Evolutionary conservation across 2,113 vertebrate genomes (phyloP).

Genomic region (Cyphomyrus discorhynchus): DNA sequence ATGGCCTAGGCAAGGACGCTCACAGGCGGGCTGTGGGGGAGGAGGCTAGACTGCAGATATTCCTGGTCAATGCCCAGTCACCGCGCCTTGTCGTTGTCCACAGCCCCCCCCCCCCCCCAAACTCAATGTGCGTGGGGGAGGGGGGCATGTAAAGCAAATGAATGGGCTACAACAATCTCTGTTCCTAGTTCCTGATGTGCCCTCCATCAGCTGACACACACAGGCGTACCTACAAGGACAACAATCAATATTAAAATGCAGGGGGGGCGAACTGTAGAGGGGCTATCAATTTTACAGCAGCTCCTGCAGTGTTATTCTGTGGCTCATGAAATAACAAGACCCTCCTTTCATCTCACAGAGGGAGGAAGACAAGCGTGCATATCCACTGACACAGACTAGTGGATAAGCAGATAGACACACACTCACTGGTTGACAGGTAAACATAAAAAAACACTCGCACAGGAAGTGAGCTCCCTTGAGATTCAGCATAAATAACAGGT

Average conservation of each 20-base stretch:
- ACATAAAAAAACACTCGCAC: not conserved
- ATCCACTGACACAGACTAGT: not conserved
- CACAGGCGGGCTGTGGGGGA: not conserved
- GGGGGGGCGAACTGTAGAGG: not conserved
- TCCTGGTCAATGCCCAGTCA: not conserved
- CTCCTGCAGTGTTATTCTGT: not conserved
- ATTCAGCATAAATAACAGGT: not conserved
- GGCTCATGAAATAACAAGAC: constrained; percentile 9
- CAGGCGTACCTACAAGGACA: constrained; percentile 1
- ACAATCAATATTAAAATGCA: constrained; percentile 8
- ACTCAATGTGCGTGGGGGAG: not conserved
- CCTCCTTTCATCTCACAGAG: not conserved
- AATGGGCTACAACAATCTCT: not conserved
- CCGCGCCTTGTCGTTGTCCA: constrained; percentile 1
- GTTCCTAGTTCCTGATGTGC: constrained; percentile 2
- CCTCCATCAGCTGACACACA: constrained; percentile 11
- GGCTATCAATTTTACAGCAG: constrained; percentile 12
- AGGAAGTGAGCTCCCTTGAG: not conserved
- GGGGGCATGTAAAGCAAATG: not conserved
- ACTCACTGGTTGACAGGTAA: not conserved
- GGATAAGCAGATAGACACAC: not conserved
- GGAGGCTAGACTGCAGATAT: not conserved
- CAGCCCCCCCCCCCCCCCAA: not conserved
- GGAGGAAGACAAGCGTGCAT: constrained; percentile 1
- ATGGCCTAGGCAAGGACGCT: no score